Evolutionary conservation across 2,113 vertebrate species (phyloP).

Genomic region (Indri indri): DNA sequence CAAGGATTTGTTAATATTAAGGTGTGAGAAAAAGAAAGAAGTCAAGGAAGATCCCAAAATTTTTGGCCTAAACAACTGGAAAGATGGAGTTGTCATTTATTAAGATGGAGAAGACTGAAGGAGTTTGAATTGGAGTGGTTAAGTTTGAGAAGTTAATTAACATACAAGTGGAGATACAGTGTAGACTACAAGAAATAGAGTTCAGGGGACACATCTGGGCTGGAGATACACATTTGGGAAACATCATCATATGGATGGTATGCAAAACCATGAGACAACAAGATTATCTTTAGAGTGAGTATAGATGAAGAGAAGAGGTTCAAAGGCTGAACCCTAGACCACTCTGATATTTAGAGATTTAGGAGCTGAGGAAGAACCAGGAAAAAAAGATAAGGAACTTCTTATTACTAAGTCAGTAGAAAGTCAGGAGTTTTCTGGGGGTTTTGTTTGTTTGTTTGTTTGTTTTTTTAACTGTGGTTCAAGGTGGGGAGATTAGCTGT

Average conservation of each 20-base stretch:
- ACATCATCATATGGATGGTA: neutral
- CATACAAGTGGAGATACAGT: neutral
- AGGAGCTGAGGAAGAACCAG: neutral
- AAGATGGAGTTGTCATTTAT: neutral
- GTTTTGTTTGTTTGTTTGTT: too few species aligned
- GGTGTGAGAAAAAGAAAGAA: neutral
- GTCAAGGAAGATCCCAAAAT: neutral
- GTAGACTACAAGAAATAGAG: neutral
- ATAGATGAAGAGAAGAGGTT: neutral
- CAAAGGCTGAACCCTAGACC: neutral
- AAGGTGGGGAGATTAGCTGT: neutral
- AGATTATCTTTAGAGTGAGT: neutral
- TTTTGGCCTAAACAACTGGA: neutral
- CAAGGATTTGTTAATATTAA: neutral
- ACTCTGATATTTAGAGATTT: neutral
- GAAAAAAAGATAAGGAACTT: constrained; percentile 72
- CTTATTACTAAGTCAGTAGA: too few species aligned
- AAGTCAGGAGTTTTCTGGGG: too few species aligned
- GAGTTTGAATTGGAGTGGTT: neutral
- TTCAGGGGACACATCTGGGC: neutral
- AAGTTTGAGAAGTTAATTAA: neutral
- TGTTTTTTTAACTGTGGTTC: neutral
- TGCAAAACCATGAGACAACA: neutral
- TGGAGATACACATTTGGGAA: neutral
- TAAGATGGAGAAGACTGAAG: neutral